Percentiles rank a stretch among this genome's conserved stretches.
These are phyloP conservation scores for Eudasyphora cyanicolor DNA, from an alignment of 2,888 invertebrate species.

Conservation along the genomic window DNA sequence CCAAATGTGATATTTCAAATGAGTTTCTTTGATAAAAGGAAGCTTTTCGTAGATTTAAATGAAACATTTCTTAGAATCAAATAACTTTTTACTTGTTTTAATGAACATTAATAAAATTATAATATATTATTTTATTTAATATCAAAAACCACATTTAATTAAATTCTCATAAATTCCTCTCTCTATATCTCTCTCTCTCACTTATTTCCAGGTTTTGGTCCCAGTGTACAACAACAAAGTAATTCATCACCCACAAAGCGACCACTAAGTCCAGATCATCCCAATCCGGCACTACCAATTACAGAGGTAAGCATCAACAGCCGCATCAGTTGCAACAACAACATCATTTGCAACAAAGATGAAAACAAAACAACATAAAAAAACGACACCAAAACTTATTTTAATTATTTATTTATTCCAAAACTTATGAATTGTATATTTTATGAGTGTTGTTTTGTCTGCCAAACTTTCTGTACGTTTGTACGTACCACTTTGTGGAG, in stretches of 20 bases:
- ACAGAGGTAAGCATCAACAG: conserved; percentile 81
- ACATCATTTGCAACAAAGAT: neutral
- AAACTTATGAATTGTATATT: neutral
- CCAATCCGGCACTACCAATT: conserved; percentile 85
- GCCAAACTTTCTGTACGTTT: neutral
- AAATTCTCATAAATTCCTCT: too few species aligned
- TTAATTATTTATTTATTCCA: neutral
- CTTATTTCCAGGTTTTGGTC: conserved; percentile 81
- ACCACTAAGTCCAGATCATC: conserved; percentile 83
- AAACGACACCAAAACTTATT: too few species aligned
- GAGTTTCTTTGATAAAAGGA: too few species aligned
- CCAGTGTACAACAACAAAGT: conserved; percentile 74
- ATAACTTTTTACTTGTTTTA: too few species aligned
- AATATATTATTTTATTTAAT: too few species aligned
- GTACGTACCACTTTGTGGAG: neutral
- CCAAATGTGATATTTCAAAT: too few species aligned
- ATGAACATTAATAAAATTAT: too few species aligned
- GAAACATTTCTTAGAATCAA: too few species aligned
- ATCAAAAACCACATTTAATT: too few species aligned
- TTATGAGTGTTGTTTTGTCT: neutral
- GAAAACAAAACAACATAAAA: neutral
- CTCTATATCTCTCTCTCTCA: too few species aligned
- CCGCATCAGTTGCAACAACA: neutral
- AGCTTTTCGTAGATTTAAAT: too few species aligned
- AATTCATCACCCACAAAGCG: conserved; percentile 81